Base-by-base conservation (phyloP, 37 sponge, comb jelly and placozoan species). In the Spongilla lacustris region DNA sequence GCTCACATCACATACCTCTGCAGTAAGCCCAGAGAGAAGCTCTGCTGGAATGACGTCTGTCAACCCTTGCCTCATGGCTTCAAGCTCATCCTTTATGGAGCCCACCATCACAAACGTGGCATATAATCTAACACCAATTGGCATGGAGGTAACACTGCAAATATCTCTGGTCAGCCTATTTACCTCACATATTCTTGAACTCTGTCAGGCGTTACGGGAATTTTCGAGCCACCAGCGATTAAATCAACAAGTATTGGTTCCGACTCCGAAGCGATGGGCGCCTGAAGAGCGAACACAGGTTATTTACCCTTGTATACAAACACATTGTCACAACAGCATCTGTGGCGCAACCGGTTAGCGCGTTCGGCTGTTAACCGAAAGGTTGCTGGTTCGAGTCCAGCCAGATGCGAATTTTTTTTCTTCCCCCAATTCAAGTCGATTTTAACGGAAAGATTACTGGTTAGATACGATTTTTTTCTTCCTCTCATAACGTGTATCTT, bases 121-220 rank as follows among this genome's bases (percentile, higher is more conserved):
- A 76, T 96, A 96, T 74, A 92, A 74, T 74, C 94, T 94, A 76
- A 9, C 23, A 49, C 10, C 10, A 23, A 24, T 48, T 30, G 67
- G 30, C 31, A 28, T 9, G 79, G 49, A n/a, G n/a, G n/a, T n/a
- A n/a, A n/a, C n/a, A n/a, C n/a, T n/a, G n/a, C n/a, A n/a, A n/a
- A n/a, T n/a, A n/a, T n/a, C n/a, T n/a, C n/a, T n/a, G n/a, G n/a
- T n/a, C n/a, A n/a, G n/a, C n/a, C n/a, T n/a, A 31, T 34, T 73
- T 36, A 94, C 95, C 87, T 83, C 13, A 96, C 96, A 72, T 96
- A 96, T 75, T 96, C 96, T 50, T 92, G 86, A 4, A 92, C 93
- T 81, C 91, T 80, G 23, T 90, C 89, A 27, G 96, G 93, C 30
- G 91, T 88, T 2, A 96, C 96, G n/a, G 96, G 87, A 24, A 93